Evolutionary conservation across 2,113 vertebrate species (phyloP), one percentile per base, ranked within the genome.

Genomic region (Lagopus muta): DNA sequence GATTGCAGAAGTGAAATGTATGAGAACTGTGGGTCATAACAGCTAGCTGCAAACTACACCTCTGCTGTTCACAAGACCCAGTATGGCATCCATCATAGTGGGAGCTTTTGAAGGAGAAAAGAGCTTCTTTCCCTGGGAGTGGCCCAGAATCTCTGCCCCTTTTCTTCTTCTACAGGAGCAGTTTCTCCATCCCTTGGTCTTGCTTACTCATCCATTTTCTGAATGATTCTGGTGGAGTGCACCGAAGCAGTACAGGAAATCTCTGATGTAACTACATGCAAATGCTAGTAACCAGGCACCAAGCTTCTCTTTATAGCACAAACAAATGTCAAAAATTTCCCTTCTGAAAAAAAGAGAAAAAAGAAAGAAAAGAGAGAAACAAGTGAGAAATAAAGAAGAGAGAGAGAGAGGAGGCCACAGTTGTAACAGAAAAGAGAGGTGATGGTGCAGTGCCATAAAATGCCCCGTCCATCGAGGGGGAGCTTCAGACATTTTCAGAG

Each of bases 291-390:
- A 32, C 21, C 82, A 76, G 62, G 88, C 18, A 13, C 72, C 40
- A 15, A 84, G 21, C 18, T 7, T 7, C 82, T 19, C 69, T 62
- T 52, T 42, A 86, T 20, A 50, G 36, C 7, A 82, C 21, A 77
- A 86, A 85, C 6, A 94, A 94, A 96, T 91, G 91, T 93, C 94
- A 96, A 67, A 94, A 95, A 78, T 94, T 97, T 96, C 96, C 98
- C 95, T 82, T 43, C 3, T 78, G 75, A 54, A 27, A 15, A 27
- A 52, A 25, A 54, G 15, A 10, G 15, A 54, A 54, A 8, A 54
- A 30, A 54, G 14, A 28, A 28, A 54, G 52, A 28, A 27, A 27
- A 30, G 52, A 17, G 15, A 54, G 52, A 54, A 43, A 43, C 7
- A 43, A 7, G 42, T 43, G 50, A 52, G 50, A 52, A 47, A 47